These are phyloP conservation scores for Heteropelma amictum DNA, from an alignment of 2,888 invertebrate genomes.

Conservation along the genomic window DNA sequence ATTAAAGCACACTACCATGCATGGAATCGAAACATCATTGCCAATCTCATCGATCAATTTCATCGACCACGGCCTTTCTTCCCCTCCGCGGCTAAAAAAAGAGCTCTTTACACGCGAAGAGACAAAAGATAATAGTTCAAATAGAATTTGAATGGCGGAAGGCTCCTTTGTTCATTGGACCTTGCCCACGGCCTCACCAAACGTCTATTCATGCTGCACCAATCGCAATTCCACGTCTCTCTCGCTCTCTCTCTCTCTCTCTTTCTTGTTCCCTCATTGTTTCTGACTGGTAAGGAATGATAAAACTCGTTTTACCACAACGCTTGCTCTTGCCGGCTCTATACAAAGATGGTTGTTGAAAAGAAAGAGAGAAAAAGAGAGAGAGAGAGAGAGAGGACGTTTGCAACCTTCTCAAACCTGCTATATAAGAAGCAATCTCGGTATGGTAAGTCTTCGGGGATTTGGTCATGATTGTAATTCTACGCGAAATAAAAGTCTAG, in stretches of 20 bases:
- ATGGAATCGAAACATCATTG: neutral
- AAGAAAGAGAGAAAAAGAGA: conserved; percentile 27
- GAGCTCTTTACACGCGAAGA: neutral
- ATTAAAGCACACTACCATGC: neutral
- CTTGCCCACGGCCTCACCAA: conserved; percentile 45
- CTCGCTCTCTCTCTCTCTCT: conserved; percentile 13
- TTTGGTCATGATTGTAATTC: conserved; percentile 40
- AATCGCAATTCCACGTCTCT: conserved; percentile 18
- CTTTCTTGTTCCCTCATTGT: conserved; percentile 54
- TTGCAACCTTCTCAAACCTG: conserved; percentile 44
- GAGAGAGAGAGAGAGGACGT: too few species aligned
- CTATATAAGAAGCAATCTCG: conserved; percentile 38
- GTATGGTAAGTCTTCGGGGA: conserved; percentile 37
- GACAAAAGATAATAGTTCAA: conserved; percentile 41
- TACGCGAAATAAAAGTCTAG: neutral
- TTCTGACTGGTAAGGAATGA: conserved; percentile 58
- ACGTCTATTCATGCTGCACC: conserved; percentile 44
- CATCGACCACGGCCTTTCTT: neutral
- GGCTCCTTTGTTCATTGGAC: conserved; percentile 45
- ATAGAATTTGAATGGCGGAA: conserved; percentile 19
- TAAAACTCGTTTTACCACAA: conserved; percentile 59
- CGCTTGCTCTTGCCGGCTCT: conserved; percentile 42
- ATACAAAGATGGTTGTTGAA: conserved; percentile 43
- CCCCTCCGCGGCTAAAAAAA: neutral
- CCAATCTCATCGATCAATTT: conserved; percentile 31